phyloP scores from a whole-genome alignment of 2,888 invertebrate genomes.

The Napeogenes inachia region DNA sequence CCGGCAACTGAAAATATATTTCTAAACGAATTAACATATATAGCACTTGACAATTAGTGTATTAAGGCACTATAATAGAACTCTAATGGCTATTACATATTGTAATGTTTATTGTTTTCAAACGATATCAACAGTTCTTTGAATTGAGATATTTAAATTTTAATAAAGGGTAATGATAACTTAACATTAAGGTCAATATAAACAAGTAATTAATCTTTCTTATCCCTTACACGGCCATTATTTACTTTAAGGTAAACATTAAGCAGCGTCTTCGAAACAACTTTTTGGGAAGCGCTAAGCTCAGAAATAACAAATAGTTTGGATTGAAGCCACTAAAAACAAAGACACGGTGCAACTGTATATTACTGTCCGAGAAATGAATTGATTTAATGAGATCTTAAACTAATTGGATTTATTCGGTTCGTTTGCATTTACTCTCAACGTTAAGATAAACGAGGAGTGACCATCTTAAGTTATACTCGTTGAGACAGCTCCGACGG shows the following conservation, averaged over 20 bases:
- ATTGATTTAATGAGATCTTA: conserved; percentile 72
- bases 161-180: conserved; percentile 11
- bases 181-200: conserved; percentile 20
- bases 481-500: conserved; percentile 44
- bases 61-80: conserved; percentile 32
- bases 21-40: conserved; percentile 71
- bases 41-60: conserved; percentile 64
- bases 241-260: conserved; percentile 37
- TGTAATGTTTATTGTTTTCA: conserved; percentile 2
- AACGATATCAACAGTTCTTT: no score
- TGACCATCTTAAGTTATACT: conserved; percentile 34
- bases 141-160: no score
- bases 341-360: conserved; percentile 60
- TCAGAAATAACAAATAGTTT: conserved; percentile 68
- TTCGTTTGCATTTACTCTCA: conserved; percentile 58
- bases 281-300: conserved; percentile 49
- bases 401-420: conserved; percentile 70
- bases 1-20: conserved; percentile 71
- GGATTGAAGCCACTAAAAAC: conserved; percentile 68
- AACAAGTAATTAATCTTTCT: conserved; percentile 18
- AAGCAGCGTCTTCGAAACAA: conserved; percentile 28
- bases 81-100: conserved; percentile 34
- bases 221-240: conserved; percentile 29
- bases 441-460: conserved; percentile 49
- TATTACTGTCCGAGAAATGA: conserved; percentile 66